Evolutionary conservation across 2,797 vertebrate species (phyloP).

Genomic region (Neostethus bicornis): DNA sequence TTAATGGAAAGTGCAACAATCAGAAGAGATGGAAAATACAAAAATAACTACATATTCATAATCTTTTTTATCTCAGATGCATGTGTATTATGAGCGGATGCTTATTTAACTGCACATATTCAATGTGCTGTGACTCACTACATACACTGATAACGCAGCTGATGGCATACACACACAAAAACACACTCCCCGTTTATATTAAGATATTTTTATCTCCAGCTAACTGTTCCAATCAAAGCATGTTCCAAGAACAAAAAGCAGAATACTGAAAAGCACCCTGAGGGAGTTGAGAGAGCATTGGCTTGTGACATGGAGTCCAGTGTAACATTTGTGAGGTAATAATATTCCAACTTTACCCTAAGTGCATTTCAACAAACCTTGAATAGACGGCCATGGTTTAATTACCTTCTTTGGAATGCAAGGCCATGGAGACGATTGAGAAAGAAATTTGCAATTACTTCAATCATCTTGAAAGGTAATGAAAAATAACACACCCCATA

Average conservation of each 20-base stretch:
- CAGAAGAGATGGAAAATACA: constrained; percentile 13
- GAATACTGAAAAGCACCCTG: constrained; percentile 30
- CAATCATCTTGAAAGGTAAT: constrained; percentile 57
- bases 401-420: constrained; percentile 24
- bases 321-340: constrained; percentile 41
- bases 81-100: constrained; percentile 11
- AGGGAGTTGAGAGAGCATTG: constrained; percentile 48
- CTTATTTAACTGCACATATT: constrained; percentile 32
- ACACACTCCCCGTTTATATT: constrained; percentile 41
- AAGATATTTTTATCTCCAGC: constrained; percentile 51
- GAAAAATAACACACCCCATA: constrained; percentile 47
- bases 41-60: constrained; percentile 55
- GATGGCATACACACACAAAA: constrained; percentile 37
- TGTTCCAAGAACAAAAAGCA: constrained; percentile 39
- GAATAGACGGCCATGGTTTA: constrained; percentile 38
- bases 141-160: constrained; percentile 37
- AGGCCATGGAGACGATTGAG: constrained; percentile 30
- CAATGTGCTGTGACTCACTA: constrained; percentile 42
- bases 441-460: constrained; percentile 49
- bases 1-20: neutral
- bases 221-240: constrained; percentile 54
- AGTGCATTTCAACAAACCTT: constrained; percentile 44
- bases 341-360: constrained; percentile 51
- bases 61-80: constrained; percentile 31
- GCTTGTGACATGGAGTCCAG: constrained; percentile 53